Base-by-base conservation (phyloP, 2,113 vertebrate species). In the Callionymus lyra region DNA sequence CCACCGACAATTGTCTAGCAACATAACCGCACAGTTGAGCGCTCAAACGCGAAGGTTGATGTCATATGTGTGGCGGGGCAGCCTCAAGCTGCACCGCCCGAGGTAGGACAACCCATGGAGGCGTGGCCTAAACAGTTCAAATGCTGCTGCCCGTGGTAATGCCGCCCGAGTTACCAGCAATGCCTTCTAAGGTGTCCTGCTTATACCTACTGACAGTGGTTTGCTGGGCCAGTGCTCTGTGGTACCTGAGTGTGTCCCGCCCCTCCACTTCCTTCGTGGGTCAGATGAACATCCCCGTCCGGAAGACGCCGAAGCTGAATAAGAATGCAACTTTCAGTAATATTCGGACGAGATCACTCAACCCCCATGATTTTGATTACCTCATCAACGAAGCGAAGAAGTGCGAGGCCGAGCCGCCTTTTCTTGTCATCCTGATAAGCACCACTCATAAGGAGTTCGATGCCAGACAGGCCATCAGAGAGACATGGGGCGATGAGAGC, bases 391-490 rank as follows among this genome's bases (percentile, higher is more conserved):
- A 99, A 57, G 93, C 84, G 12, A 87, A 80, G 51, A 99, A 99
- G 77, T 99, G 95, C 32, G 90, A 95, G 76, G 79, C 90, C 0
- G 70, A 79, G 37, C 85, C 61, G 0, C 94, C 95, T 0, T 99
- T 97, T 64, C 84, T 99, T 4, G 88, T 99, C 47, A 96, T 97
- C 68, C 91, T 99, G 16, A 95, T 99, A 80, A 98, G 94, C 79
- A 97, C 94, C 13, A 97, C 93, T 16, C 95, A 98, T 75, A 98
- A 98, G 70, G 94, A 98, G 57, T 98, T 98, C 0, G 94, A 99
- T 13, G 94, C 95, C n/a, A 86, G 95, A 9, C 94, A 99, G 79
- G 92, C 94, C 13, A 99, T 99, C 69, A 82, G 95, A 12, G 95
- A 99, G 83, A 98, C 95, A 0, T 98, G 95, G 95, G 95, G 95